phyloP scores from a whole-genome alignment of 2,113 vertebrate genomes.

The Carassius gibelio region DNA sequence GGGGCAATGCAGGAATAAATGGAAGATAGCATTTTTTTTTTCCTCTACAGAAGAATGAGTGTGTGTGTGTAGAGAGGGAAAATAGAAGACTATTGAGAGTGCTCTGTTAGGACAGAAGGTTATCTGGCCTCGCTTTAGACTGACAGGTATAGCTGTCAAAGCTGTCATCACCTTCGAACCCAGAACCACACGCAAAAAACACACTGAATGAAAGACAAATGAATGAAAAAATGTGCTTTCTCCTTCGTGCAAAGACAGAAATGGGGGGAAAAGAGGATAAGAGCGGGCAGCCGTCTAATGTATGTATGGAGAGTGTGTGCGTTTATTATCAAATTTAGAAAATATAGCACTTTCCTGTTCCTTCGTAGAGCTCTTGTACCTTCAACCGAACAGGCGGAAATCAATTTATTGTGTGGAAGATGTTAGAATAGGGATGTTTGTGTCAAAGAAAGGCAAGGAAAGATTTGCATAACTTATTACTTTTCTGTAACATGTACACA shows the following conservation, averaged over 20 bases:
- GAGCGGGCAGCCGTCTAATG: constrained; percentile 3
- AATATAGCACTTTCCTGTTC: neutral
- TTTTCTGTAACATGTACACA: constrained; percentile 46
- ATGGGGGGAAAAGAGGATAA: neutral
- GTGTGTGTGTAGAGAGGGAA: constrained; percentile 86
- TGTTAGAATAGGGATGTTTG: constrained; percentile 33
- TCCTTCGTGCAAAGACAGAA: constrained; percentile 51
- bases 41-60: constrained; percentile 85
- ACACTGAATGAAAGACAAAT: neutral
- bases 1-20: constrained; percentile 84
- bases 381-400: constrained; percentile 50
- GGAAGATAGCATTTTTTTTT: constrained; percentile 84
- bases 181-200: constrained; percentile 56
- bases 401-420: constrained; percentile 56
- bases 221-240: constrained; percentile 39
- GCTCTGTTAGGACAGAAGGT: constrained; percentile 88
- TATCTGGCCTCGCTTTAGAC: constrained; percentile 86
- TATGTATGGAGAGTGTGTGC: neutral
- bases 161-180: constrained; percentile 71
- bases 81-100: constrained; percentile 90
- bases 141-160: constrained; percentile 79
- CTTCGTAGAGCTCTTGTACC: constrained; percentile 21
- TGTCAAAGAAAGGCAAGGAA: constrained; percentile 44
- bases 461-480: constrained; percentile 60
- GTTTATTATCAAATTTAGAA: constrained; percentile 28